These are phyloP conservation scores for Eucera pruinosa DNA, from an alignment of 2,888 invertebrate species.

Conservation along the genomic window DNA sequence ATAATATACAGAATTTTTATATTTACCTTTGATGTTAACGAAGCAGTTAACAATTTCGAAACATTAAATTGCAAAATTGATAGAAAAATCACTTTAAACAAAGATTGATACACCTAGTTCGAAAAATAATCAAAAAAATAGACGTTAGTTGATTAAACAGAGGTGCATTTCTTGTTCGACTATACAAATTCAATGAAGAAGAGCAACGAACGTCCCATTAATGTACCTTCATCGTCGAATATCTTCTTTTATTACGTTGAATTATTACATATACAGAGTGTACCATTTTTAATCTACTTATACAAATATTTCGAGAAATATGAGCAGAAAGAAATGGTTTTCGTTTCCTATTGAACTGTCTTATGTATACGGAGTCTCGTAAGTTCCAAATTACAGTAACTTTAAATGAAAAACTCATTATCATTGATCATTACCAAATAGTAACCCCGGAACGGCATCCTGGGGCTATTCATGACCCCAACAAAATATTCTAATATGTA, in stretches of 20 bases:
- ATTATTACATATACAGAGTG: slow-evolving; percentile 9
- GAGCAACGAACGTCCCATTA: background rate
- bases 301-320: too few species aligned
- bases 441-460: too few species aligned
- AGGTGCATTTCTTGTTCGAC: slow-evolving; percentile 11
- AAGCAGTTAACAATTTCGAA: background rate
- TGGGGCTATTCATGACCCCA: too few species aligned
- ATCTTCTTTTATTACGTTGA: slow-evolving; percentile 19
- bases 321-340: too few species aligned
- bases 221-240: slow-evolving; percentile 16
- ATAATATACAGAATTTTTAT: background rate
- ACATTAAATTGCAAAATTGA: background rate
- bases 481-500: too few species aligned
- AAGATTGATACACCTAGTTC: background rate
- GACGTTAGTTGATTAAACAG: slow-evolving; percentile 11
- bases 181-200: background rate
- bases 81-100: background rate
- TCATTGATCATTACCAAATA: too few species aligned
- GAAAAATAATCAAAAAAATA: too few species aligned
- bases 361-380: too few species aligned
- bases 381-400: too few species aligned
- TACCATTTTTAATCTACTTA: too few species aligned
- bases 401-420: too few species aligned
- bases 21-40: background rate
- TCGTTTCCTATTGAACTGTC: too few species aligned